Evolutionary conservation across 2,113 vertebrate species (phyloP), one percentile per base, ranked within the genome.

Genomic region (Megalops atlanticus): DNA sequence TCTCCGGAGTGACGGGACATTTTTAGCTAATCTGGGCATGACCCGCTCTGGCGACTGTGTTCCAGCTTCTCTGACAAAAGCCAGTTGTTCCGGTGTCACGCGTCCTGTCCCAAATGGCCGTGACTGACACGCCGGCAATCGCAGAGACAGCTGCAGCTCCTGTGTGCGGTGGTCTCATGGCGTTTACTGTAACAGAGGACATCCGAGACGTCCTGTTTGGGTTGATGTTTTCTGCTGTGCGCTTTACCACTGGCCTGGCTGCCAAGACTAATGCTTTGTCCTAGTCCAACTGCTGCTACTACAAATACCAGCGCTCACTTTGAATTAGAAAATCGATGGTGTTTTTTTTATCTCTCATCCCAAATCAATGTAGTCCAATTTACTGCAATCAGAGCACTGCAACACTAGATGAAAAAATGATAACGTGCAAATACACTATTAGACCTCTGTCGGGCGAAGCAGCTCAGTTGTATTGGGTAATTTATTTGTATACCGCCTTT

Each of bases 291-390:
- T 10, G n/a, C 36, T 14, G 6, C 12, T 15, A n/a, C 70, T 68
- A 64, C 76, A 71, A 52, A 71, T 52, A 33, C 35, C 14, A 21
- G 14, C n/a, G 33, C 41, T 70, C 40, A 36, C 35, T 70, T 76
- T 45, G 1, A 75, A 81, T 38, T 69, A 33, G 75, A 81, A 83
- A 85, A 83, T 85, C 81, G 27, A 79, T 81, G 52, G 2, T 47
- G 64, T 74, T 80, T 78, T 74, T 80, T 79, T 78, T 1, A 35
- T 76, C 74, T 87, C 81, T 86, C 76, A 89, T 86, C 85, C 86
- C 83, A 81, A 89, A 90, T 92, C 90, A 88, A 90, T 92, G 76
- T 76, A 78, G 74, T 83, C 58, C 64, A 47, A 89, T 90, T 85
- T 84, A 83, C 87, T 90, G 85, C 86, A 90, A 89, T 90, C 86